These are phyloP conservation scores for Tenthredo notha DNA, from an alignment of 2,888 invertebrate genomes.

Conservation along the genomic window DNA sequence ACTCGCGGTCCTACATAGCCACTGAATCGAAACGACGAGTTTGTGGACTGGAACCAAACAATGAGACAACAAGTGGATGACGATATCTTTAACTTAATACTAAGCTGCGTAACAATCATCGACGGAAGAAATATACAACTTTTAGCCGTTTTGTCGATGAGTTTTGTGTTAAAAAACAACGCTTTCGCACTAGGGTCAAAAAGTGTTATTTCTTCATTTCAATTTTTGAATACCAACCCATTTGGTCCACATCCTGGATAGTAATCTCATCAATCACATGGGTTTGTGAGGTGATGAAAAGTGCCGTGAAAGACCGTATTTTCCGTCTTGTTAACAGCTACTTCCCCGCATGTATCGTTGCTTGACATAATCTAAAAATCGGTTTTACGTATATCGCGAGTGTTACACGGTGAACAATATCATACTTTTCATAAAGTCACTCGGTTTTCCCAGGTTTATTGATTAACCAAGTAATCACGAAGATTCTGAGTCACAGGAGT, in stretches of 20 bases:
- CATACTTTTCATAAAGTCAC: not conserved
- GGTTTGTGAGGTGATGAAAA: not conserved
- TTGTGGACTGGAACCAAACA: constrained; percentile 51
- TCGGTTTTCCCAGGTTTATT: not conserved
- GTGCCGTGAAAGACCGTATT: not conserved
- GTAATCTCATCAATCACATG: not conserved
- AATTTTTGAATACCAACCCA: no score
- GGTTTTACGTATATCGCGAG: not conserved
- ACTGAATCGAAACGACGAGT: constrained; percentile 60
- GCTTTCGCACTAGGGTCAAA: no score
- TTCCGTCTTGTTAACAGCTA: not conserved
- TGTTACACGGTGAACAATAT: not conserved
- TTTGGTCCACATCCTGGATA: no score
- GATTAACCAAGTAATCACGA: constrained; percentile 2
- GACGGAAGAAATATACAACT: not conserved
- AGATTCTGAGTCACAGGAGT: not conserved
- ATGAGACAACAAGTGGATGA: constrained; percentile 50
- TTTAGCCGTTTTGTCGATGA: not conserved
- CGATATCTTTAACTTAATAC: constrained; percentile 21
- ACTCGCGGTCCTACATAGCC: constrained; percentile 58
- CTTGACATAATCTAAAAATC: constrained; percentile 19
- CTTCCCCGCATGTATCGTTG: not conserved
- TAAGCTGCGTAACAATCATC: constrained; percentile 24
- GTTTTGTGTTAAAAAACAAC: no score
- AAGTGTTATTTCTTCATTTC: no score